phyloP scores from a whole-genome alignment of 2,113 vertebrate genomes.

The Tautogolabrus adspersus region DNA sequence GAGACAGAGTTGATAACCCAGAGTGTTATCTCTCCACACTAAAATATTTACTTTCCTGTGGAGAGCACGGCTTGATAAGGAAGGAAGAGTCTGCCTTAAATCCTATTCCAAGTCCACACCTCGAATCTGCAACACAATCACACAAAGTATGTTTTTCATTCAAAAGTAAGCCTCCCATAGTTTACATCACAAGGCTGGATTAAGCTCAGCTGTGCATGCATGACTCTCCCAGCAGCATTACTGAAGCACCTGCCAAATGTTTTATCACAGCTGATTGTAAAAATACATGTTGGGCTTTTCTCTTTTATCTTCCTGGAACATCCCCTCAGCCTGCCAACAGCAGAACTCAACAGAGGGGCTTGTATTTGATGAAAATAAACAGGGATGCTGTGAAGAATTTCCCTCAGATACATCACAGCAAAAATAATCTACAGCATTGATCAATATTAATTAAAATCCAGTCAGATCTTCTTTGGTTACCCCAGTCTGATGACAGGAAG shows the following conservation, averaged over 20 bases:
- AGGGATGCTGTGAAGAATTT: constrained; percentile 19
- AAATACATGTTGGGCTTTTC: constrained; percentile 46
- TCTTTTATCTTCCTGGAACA: constrained; percentile 59
- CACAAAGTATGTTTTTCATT: constrained; percentile 21
- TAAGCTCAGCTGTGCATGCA: constrained; percentile 23
- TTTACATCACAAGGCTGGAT: constrained; percentile 49
- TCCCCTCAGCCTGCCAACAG: constrained; percentile 40
- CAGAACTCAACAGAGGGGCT: constrained; percentile 17
- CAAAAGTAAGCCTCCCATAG: constrained; percentile 18
- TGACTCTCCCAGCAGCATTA: constrained; percentile 27
- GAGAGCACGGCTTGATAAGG: constrained; percentile 49
- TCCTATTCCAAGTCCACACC: constrained; percentile 6
- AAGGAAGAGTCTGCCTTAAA: constrained; percentile 15
- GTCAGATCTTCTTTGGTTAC: not conserved
- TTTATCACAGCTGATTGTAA: constrained; percentile 53
- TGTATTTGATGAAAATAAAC: constrained; percentile 22
- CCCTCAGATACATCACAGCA: not conserved
- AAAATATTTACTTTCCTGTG: constrained; percentile 36
- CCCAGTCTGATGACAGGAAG: not conserved
- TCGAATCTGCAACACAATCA: constrained; percentile 39
- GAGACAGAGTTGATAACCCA: not conserved
- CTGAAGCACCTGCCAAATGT: constrained; percentile 46
- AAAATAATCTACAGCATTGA: not conserved
- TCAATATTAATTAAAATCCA: constrained; percentile 1
- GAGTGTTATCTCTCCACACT: constrained; percentile 4